Evolutionary conservation across 1,140 invertebrate species (phyloP).

Genomic region (Ylistrum balloti): DNA sequence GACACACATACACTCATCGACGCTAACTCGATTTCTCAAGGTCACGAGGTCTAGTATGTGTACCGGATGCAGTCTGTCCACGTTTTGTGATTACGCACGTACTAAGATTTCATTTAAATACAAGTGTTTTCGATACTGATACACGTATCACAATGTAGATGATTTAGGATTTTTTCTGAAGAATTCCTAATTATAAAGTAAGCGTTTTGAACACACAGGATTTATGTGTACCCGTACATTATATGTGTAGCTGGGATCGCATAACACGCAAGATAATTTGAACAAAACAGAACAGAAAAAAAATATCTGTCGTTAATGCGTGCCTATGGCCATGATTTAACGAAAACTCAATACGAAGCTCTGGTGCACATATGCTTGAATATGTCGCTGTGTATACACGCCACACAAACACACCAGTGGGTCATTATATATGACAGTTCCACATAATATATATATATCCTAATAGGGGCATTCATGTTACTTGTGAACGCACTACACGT

Average conservation of each 20-base stretch:
- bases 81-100: neutral
- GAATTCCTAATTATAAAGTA: neutral
- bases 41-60: neutral
- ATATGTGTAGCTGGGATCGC: neutral
- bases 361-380: too few species aligned
- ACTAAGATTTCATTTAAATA: neutral
- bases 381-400: too few species aligned
- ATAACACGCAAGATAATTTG: too few species aligned
- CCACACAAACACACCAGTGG: too few species aligned
- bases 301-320: too few species aligned
- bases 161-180: neutral
- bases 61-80: neutral
- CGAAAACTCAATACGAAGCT: too few species aligned
- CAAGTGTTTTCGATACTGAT: neutral
- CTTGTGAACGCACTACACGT: too few species aligned
- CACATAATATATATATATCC: too few species aligned
- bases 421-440: too few species aligned
- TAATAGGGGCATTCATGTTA: too few species aligned
- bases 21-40: neutral
- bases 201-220: neutral
- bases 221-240: neutral
- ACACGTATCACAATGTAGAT: neutral
- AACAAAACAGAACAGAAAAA: too few species aligned
- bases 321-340: too few species aligned
- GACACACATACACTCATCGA: constrained; percentile 11